Base-by-base conservation (phyloP, 2,888 invertebrate genomes). In the Eristalis intricaria region DNA sequence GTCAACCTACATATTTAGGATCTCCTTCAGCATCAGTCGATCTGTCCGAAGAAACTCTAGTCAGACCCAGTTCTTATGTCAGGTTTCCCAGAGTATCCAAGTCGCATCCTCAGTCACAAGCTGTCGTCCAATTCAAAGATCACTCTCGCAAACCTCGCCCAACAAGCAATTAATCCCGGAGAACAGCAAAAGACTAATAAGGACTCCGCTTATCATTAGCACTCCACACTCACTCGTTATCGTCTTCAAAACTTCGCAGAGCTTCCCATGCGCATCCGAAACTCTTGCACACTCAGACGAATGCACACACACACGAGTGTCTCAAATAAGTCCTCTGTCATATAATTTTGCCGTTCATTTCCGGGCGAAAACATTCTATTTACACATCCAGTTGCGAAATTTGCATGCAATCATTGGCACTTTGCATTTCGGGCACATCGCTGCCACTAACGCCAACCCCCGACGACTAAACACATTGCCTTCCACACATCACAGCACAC, bases 401-500 rank as follows among this genome's bases (percentile, higher is more conserved):
- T 70, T 71, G 65, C 71, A 71, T 79, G 40, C 79, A 79, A 66
- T 78, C 78, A 78, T 66, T 61, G 61, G 19, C 60, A 79, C 66
- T 79, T 66, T 66, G 79, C 22, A 61, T 66, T 79, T 73, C 66
- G 35, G 3, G 43, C 66, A 73, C 79, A 61, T n/a, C 73, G 38
- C 78, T 40, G 70, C 58, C 64, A 19, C 7, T 50, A 15, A 7
- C n/a, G 5, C n/a, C 50, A 19, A 19, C n/a, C 50, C 7, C 15
- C 10, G 32, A 32, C 13, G 13, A 13, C 38, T 38, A 13, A 38
- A 38, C 38, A 38, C 38, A 38, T 38, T 38, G 50, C 19, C 50
- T 19, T 5, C 5, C 50, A 19, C 50, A 50, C 19, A 50, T 50
- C 50, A 50, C 50, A 50, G 19, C 50, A 19, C 50, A 19, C 19